Evolutionary conservation across 2,888 invertebrate species (phyloP).

Genomic region (Hetaerina titia): DNA sequence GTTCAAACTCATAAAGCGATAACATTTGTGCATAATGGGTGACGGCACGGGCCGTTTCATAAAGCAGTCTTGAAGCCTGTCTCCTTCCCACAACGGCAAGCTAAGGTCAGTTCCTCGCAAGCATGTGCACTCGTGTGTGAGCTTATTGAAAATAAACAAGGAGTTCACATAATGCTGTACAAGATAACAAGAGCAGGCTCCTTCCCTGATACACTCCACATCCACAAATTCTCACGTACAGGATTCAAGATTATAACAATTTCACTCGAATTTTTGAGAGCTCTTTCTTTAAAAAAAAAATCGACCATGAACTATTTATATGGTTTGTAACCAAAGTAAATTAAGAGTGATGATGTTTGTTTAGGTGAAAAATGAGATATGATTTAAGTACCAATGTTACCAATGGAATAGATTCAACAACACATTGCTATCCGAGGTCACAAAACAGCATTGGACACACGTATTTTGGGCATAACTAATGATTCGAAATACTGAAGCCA

Average conservation of each 20-base stretch:
- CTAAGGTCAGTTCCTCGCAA: constrained; percentile 41
- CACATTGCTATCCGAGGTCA: background rate
- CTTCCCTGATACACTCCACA: background rate
- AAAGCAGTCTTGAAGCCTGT: constrained; percentile 46
- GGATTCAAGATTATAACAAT: background rate
- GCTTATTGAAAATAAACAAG: background rate
- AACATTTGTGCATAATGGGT: constrained; percentile 54
- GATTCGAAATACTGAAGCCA: constrained; percentile 41
- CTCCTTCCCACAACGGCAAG: constrained; percentile 1
- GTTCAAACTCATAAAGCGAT: constrained; percentile 49
- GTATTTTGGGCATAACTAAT: constrained; percentile 24
- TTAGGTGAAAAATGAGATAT: constrained; percentile 30
- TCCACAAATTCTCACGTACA: background rate
- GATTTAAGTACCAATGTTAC: constrained; percentile 7
- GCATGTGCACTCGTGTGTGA: constrained; percentile 53
- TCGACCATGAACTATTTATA: background rate
- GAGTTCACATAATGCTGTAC: background rate
- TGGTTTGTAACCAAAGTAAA: background rate
- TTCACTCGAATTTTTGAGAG: background rate
- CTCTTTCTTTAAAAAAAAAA: background rate
- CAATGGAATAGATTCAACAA: constrained; percentile 28
- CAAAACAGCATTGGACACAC: constrained; percentile 1
- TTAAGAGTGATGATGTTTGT: background rate
- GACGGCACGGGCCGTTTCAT: constrained; percentile 12
- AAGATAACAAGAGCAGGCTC: background rate